Conservation (phyloP, 2,888 invertebrate species). For the Tinea pellionella region DNA sequence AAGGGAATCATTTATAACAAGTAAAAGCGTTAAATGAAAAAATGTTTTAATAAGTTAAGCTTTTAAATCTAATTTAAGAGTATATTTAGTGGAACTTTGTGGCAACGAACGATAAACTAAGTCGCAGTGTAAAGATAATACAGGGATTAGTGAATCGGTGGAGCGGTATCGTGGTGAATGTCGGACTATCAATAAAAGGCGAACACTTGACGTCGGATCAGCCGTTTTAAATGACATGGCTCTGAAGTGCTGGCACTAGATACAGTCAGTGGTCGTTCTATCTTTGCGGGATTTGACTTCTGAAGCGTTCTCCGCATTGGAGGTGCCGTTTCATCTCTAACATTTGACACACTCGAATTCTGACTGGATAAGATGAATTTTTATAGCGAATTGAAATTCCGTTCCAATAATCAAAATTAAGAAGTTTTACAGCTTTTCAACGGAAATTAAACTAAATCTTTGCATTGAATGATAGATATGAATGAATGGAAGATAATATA, state of each 20-base stretch:
- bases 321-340: not conserved
- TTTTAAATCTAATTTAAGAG: too few relatives aligned
- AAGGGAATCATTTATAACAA: too few relatives aligned
- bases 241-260: slow-evolving; percentile 1
- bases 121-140: slow-evolving; percentile 13
- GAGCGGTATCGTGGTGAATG: slow-evolving; percentile 9
- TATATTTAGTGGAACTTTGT: not conserved
- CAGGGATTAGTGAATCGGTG: slow-evolving; percentile 1
- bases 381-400: not conserved
- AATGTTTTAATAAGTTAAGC: too few relatives aligned
- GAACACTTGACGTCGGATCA: slow-evolving; percentile 24
- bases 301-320: not conserved
- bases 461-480: too few relatives aligned
- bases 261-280: not conserved
- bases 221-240: slow-evolving; percentile 39
- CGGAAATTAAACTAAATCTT: not conserved
- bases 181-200: slow-evolving; percentile 13
- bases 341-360: not conserved
- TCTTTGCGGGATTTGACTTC: not conserved
- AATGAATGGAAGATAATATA: too few relatives aligned
- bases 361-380: not conserved
- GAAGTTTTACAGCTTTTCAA: not conserved
- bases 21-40: too few relatives aligned
- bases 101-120: not conserved
- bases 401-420: not conserved